phyloP scores from a whole-genome alignment of 2,888 invertebrate species.

The Cephus pygmeus region DNA sequence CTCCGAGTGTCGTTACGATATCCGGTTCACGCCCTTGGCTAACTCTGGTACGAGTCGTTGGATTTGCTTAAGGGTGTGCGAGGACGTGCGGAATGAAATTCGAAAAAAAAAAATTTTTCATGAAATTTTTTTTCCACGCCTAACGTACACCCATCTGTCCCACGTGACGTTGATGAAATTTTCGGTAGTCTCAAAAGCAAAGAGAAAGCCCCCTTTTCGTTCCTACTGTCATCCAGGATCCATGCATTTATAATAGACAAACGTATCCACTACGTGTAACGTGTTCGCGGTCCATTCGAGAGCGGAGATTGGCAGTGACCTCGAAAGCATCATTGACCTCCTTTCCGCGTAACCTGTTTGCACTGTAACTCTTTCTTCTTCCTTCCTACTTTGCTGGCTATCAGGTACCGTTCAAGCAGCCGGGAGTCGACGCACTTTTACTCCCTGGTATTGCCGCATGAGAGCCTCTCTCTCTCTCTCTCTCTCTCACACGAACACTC shows the following conservation, averaged over 20 bases:
- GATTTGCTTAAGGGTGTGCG: not conserved
- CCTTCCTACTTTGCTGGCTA: conserved; percentile 15
- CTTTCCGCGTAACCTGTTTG: conserved; percentile 55
- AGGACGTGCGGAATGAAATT: not conserved
- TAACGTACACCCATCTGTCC: not conserved
- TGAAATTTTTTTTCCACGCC: not conserved
- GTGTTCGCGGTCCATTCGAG: conserved; percentile 24
- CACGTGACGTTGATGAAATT: not conserved
- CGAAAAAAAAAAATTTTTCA: not conserved
- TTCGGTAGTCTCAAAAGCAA: not conserved
- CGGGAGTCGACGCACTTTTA: conserved; percentile 7
- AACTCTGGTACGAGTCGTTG: not conserved
- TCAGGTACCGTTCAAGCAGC: conserved; percentile 18
- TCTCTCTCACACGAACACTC: not conserved
- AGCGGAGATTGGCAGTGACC: conserved; percentile 52
- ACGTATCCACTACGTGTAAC: conserved; percentile 16
- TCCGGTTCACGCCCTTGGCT: not conserved
- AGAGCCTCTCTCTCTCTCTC: not conserved
- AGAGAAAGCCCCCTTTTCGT: not conserved
- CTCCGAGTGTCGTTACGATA: not conserved
- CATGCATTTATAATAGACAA: not conserved
- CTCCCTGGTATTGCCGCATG: not conserved
- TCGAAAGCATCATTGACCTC: conserved; percentile 58
- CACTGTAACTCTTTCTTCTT: conserved; percentile 29
- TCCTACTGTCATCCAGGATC: not conserved